Evolutionary conservation across 2,797 vertebrate species (phyloP), one percentile per base, ranked within the genome.

Genomic region (Acanthiza pusilla): DNA sequence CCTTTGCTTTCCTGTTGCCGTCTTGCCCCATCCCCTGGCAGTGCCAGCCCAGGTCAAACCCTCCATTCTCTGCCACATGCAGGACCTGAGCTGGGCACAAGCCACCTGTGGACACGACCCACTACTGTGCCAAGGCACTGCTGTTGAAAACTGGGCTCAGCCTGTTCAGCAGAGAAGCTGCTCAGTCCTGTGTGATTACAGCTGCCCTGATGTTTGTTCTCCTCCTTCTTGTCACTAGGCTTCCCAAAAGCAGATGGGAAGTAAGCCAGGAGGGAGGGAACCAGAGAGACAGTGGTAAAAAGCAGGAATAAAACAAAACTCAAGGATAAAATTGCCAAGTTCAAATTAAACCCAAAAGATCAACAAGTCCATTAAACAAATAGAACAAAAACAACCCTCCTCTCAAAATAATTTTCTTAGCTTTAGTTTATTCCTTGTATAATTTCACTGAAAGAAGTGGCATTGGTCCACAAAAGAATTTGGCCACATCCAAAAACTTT

Each of bases 201-300:
- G 83, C 73, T 94, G 75, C 77, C 86, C 50, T 47, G 34, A n/a
- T 57, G 68, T 80, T 93, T 80, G 66, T 15, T 80, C 89, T 94
- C 77, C 47, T 32, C 60, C 63, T 95, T 76, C 63, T 95, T 76
- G 45, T 50, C 51, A 51, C 54, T 29, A 42, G 30, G 32, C 51
- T 92, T 94, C 87, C 90, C 86, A 84, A 83, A 91, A 91, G 71
- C 62, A 90, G 60, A 65, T 27, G 82, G 73, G 74, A 95, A 89
- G 81, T 34, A 47, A 71, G 66, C 67, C 85, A 90, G 67, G 63
- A 40, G 40, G 42, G 53, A 87, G 55, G 45, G 45, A 86, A 88
- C 27, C 40, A 60, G 47, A 91, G 66, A 66, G 54, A 58, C 8
- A 3, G 54, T 23, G 22, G 45, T 43, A 83, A 92, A 91, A 92